Percentiles rank a stretch among this genome's conserved stretches.
phyloP scores from a whole-genome alignment of 2,113 vertebrate genomes.

The Isichthys henryi region DNA sequence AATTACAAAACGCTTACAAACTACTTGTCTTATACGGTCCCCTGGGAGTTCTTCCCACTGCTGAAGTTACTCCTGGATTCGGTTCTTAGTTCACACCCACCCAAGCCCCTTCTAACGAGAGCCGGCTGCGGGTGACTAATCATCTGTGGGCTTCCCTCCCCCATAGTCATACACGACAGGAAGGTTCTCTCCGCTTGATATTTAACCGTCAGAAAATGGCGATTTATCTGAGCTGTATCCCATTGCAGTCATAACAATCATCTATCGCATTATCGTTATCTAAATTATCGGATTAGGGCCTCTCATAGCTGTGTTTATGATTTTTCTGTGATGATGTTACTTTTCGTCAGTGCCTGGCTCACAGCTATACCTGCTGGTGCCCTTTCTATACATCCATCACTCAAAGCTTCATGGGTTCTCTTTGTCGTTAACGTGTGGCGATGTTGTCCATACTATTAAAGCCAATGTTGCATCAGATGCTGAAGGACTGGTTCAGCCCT shows the following conservation, averaged over 20 bases:
- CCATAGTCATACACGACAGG: not conserved
- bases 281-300: not conserved
- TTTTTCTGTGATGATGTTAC: not conserved
- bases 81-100: not conserved
- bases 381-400: not conserved
- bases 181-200: not conserved
- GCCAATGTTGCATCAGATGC: not conserved
- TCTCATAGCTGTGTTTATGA: not conserved
- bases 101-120: not conserved
- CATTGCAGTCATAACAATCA: not conserved
- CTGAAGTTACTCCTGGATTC: not conserved
- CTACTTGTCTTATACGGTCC: slow-evolving; percentile 21
- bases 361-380: not conserved
- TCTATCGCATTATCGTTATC: not conserved
- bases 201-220: not conserved
- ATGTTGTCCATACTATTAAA: not conserved
- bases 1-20: slow-evolving; percentile 41
- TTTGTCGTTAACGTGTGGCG: not conserved
- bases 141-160: not conserved
- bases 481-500: not conserved
- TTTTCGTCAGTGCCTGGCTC: not conserved
- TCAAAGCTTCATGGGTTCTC: not conserved
- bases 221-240: not conserved
- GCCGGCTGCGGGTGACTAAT: not conserved
- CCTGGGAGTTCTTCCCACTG: not conserved